A percentile compares a stretch with the other conserved stretches of the same genome.
phyloP scores from a whole-genome alignment of 64 coral and sea anemone genomes.

The Catalaphyllia jardinei region DNA sequence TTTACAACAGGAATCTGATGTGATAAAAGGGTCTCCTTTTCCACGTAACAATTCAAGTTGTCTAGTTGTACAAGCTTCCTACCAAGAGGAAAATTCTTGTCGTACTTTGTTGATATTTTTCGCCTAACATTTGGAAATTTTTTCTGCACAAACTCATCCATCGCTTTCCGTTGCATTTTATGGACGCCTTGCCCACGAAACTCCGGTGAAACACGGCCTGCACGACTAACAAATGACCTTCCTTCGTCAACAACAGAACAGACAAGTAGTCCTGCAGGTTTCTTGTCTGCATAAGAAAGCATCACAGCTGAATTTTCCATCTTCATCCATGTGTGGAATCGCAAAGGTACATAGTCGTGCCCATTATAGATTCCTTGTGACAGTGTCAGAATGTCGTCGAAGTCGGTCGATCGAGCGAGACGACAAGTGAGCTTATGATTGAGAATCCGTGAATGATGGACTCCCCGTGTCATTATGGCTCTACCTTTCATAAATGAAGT shows the following conservation, averaged over 20 bases:
- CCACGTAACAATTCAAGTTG: background rate
- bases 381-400: slow-evolving; percentile 12
- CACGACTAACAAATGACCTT: background rate
- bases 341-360: slow-evolving; percentile 39
- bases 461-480: no score
- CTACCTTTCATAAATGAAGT: no score
- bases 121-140: background rate
- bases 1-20: background rate
- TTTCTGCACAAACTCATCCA: background rate
- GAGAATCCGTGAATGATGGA: background rate
- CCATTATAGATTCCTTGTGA: slow-evolving; percentile 56
- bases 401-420: slow-evolving; percentile 32
- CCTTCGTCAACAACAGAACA: slow-evolving; percentile 32
- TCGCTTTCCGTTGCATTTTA: background rate
- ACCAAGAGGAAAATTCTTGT: no score
- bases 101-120: background rate
- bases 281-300: slow-evolving; percentile 8
- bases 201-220: slow-evolving; percentile 7
- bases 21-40: background rate
- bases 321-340: slow-evolving; percentile 43
- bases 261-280: background rate
- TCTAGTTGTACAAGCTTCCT: background rate
- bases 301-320: slow-evolving; percentile 25
- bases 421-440: slow-evolving; percentile 2
- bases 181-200: slow-evolving; percentile 37